Base-by-base conservation (phyloP, 1,140 invertebrate genomes). In the Pollicipes pollicipes region DNA sequence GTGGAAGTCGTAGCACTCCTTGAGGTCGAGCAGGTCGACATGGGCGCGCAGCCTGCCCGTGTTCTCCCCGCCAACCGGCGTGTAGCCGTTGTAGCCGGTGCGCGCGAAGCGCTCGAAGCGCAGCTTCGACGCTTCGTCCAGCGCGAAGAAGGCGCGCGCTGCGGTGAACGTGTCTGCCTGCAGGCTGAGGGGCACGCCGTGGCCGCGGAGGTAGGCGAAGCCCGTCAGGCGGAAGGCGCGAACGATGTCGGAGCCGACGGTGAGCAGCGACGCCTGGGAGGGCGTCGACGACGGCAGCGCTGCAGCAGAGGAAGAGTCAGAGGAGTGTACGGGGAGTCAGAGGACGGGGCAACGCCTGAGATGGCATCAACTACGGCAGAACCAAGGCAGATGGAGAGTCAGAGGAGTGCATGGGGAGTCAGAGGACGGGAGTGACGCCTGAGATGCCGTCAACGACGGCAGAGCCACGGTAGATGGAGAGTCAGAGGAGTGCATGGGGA, bases 161-260 rank as follows among this genome's bases (percentile, higher is more conserved):
- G 45, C 45, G 45, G 45, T 21, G 45, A 58, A 58, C 10, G 45
- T 58, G 8, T 58, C 45, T 6, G 10, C 24, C 45, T 58, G 45
- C 13, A 58, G 45, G 17, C 21, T 58, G 6, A 21, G 85, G 68
- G 85, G 84, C 75, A 88, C 86, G 74, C 87, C 86, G 76, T 89
- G 87, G 78, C 88, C 88, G 73, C 88, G 87, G 70, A 89, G 82
- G 78, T 88, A 81, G 26, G 86, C 87, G 72, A 88, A 81, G 72
- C 88, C 88, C 77, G 88, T 88, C 74, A 84, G 83, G 72, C 83
- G 84, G 69, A 89, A 80, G 21, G 87, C 86, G 74, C 84, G 83
- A 75, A 86, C 83, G 73, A 89, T 78, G 76, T 88, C 87, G 70
- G 82, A 81, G 27, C 85, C 86, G 72, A 88, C 85, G 75, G 87